A percentile compares a stretch with the other conserved stretches of the same genome.
Conservation (phyloP, 2,888 invertebrate genomes). For the Heliconius hortense region DNA sequence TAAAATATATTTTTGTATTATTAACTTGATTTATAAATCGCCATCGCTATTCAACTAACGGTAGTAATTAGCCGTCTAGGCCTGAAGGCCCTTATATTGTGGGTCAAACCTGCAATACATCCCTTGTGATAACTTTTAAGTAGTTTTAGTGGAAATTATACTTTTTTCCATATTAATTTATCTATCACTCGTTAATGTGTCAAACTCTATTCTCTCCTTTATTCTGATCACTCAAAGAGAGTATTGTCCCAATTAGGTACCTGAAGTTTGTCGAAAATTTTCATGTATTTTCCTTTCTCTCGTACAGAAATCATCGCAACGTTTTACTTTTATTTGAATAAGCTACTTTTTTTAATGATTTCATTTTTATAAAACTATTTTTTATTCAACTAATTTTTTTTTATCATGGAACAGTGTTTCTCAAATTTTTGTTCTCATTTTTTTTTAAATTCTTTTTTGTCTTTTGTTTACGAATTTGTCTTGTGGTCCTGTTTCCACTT, state of each 20-base stretch:
- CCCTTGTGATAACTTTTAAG: conserved; percentile 63
- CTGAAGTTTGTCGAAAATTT: conserved; percentile 67
- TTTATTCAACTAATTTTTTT: conserved; percentile 51
- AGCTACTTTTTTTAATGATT: conserved; percentile 45
- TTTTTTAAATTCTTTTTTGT: conserved; percentile 42
- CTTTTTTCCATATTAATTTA: conserved; percentile 38
- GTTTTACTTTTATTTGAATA: conserved; percentile 40
- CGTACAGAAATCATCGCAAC: conserved; percentile 43
- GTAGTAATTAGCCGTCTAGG: conserved; percentile 29
- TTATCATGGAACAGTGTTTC: conserved; percentile 74
- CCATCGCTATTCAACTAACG: conserved; percentile 15
- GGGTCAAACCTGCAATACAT: conserved; percentile 62
- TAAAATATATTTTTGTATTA: background rate
- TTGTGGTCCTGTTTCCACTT: conserved; percentile 62
- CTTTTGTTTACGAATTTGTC: conserved; percentile 57
- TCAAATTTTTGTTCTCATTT: conserved; percentile 65
- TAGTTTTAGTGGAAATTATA: conserved; percentile 41
- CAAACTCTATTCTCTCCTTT: conserved; percentile 43
- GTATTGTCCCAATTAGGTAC: conserved; percentile 72
- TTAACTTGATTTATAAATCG: conserved; percentile 5
- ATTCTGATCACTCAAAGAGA: conserved; percentile 31
- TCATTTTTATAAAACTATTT: conserved; percentile 42
- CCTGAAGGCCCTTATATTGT: conserved; percentile 34
- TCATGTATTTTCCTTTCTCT: conserved; percentile 45
- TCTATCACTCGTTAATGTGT: conserved; percentile 48